phyloP scores from a whole-genome alignment of 2,113 vertebrate genomes.

The Buteo buteo region DNA sequence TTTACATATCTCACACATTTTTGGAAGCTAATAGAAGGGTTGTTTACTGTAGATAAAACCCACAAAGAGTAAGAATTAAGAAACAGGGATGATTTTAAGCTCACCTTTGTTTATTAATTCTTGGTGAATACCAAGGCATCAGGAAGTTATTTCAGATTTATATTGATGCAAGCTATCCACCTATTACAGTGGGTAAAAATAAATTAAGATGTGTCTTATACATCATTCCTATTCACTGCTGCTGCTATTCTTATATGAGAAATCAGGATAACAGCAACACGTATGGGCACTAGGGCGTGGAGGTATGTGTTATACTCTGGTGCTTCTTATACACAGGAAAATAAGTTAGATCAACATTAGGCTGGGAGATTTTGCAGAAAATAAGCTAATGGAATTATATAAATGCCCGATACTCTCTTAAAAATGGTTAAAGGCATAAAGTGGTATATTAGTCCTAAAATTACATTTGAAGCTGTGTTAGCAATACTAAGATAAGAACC shows the following conservation, averaged over 20 bases:
- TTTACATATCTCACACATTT: conserved; percentile 47
- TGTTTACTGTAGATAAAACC: conserved; percentile 49
- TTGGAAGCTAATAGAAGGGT: conserved; percentile 30
- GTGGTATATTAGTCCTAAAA: not conserved
- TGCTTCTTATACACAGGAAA: not conserved
- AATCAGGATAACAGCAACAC: not conserved
- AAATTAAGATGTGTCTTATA: not conserved
- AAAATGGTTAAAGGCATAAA: not conserved
- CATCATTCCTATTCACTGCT: not conserved
- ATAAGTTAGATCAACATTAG: not conserved
- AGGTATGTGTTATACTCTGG: not conserved
- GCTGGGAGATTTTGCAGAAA: not conserved
- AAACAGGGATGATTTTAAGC: not conserved
- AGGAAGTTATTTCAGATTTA: not conserved
- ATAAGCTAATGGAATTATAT: not conserved
- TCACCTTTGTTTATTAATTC: not conserved
- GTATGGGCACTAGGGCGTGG: not conserved
- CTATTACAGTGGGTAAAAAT: not conserved
- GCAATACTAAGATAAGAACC: not conserved
- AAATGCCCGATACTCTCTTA: not conserved
- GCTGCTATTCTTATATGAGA: not conserved
- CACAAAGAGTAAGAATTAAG: not conserved
- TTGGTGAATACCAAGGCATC: not conserved
- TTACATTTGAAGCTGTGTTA: not conserved
- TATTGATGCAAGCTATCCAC: not conserved